Evolutionary conservation across 2,888 invertebrate species (phyloP).

Genomic region (Thymelicus sylvestris): DNA sequence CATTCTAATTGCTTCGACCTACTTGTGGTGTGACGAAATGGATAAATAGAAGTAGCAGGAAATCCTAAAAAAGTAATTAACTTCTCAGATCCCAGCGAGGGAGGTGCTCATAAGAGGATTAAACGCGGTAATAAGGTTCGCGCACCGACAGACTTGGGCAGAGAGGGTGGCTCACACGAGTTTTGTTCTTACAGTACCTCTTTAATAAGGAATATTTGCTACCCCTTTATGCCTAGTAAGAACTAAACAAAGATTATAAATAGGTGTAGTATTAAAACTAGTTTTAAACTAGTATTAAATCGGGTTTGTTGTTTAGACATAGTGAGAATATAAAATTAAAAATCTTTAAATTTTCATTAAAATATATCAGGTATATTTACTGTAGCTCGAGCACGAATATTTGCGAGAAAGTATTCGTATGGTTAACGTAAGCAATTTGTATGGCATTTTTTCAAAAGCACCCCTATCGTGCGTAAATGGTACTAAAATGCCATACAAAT

Average conservation of each 20-base stretch:
- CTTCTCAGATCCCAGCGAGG: conserved; percentile 12
- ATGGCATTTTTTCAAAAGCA: no score
- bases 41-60: not conserved
- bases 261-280: not conserved
- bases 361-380: no score
- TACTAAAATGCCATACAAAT: no score
- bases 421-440: no score
- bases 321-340: no score
- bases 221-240: not conserved
- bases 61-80: conserved; percentile 6
- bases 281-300: no score
- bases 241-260: not conserved
- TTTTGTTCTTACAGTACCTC: conserved; percentile 31
- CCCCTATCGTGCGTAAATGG: no score
- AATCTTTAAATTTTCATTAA: no score
- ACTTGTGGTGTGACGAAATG: no score
- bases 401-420: no score
- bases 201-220: conserved; percentile 11
- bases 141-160: conserved; percentile 62
- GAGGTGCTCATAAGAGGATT: conserved; percentile 68
- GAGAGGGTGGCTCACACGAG: conserved; percentile 66
- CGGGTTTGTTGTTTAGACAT: not conserved
- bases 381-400: no score
- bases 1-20: no score
- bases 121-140: conserved; percentile 75